Evolutionary conservation across 2,113 vertebrate species (phyloP).

Genomic region (Stegastes partitus): DNA sequence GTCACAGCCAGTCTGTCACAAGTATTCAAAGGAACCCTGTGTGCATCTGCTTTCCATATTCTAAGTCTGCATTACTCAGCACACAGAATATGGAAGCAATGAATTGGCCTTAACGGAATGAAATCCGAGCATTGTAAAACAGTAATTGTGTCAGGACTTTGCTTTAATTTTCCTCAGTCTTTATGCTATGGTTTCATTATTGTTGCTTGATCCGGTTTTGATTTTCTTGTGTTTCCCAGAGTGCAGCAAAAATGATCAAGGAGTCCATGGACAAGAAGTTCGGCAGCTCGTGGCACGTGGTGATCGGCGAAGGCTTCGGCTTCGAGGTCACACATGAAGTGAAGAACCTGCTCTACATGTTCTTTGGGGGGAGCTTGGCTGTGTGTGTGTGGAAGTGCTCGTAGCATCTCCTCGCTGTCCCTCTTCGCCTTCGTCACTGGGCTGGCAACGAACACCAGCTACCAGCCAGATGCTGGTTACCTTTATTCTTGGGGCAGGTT

Average conservation of each 20-base stretch:
- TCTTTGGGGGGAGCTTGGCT: constrained; percentile 95
- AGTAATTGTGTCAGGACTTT: background rate
- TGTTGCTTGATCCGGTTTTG: rapidly evolving
- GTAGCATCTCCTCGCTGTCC: constrained; percentile 79
- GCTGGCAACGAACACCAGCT: constrained; percentile 51
- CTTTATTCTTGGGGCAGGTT: constrained; percentile 25
- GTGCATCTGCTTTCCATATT: too few species aligned
- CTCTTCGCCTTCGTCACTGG: constrained; percentile 34
- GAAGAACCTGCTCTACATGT: constrained; percentile 98
- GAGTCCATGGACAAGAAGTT: constrained; percentile 99
- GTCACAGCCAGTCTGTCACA: too few species aligned
- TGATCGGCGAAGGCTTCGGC: constrained; percentile 96
- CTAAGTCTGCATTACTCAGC: too few species aligned
- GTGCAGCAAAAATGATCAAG: constrained; percentile 98
- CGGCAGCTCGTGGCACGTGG: constrained; percentile 98
- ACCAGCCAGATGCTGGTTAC: constrained; percentile 49
- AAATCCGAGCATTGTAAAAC: too few species aligned
- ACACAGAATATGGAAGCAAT: too few species aligned
- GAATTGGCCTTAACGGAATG: too few species aligned
- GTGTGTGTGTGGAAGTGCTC: constrained; percentile 99
- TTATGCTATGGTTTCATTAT: background rate
- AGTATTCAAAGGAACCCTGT: too few species aligned
- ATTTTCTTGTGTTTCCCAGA: constrained; percentile 78
- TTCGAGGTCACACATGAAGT: constrained; percentile 97
- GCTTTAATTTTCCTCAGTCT: background rate